A percentile compares a stretch with the other conserved stretches of the same genome.
Conservation (phyloP, 2,797 vertebrate species). For the Sparidentex hasta region DNA sequence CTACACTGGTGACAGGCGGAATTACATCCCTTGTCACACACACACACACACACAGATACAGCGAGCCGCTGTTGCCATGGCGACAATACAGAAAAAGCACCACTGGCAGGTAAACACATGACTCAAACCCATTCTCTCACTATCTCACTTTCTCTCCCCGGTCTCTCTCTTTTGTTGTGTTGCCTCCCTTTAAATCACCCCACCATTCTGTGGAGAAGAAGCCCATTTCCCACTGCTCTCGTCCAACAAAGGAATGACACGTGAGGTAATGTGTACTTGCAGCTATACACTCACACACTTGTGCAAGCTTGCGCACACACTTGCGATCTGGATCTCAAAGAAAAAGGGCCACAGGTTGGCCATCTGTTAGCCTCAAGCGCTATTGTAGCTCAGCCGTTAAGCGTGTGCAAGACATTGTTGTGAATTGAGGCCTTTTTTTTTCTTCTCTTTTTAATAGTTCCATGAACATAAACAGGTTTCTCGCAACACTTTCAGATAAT, state of each 20-base stretch:
- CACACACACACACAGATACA: slow-evolving; percentile 27
- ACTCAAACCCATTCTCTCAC: slow-evolving; percentile 53
- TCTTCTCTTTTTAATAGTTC: background rate
- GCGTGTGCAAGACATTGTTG: slow-evolving; percentile 24
- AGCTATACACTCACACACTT: slow-evolving; percentile 23
- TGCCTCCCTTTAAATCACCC: slow-evolving; percentile 50
- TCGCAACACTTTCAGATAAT: slow-evolving; percentile 17
- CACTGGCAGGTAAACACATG: slow-evolving; percentile 71
- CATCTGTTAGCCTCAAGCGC: slow-evolving; percentile 66
- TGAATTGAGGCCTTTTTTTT: slow-evolving; percentile 7
- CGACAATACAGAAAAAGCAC: slow-evolving; percentile 63
- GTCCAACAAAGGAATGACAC: slow-evolving; percentile 45
- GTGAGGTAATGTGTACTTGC: slow-evolving; percentile 22
- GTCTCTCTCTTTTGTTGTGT: slow-evolving; percentile 39
- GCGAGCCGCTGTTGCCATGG: slow-evolving; percentile 69
- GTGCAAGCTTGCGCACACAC: background rate
- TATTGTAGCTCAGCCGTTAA: slow-evolving; percentile 40
- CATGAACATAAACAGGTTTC: slow-evolving; percentile 13
- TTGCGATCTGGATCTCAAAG: slow-evolving; percentile 26
- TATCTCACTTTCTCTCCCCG: slow-evolving; percentile 41
- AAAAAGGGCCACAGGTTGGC: slow-evolving; percentile 59
- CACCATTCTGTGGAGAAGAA: slow-evolving; percentile 26
- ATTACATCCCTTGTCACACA: slow-evolving; percentile 70
- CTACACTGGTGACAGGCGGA: slow-evolving; percentile 73
- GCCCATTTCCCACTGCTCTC: slow-evolving; percentile 29